Conservation (phyloP, 2,888 invertebrate genomes). For the Ennomos erosarius region DNA sequence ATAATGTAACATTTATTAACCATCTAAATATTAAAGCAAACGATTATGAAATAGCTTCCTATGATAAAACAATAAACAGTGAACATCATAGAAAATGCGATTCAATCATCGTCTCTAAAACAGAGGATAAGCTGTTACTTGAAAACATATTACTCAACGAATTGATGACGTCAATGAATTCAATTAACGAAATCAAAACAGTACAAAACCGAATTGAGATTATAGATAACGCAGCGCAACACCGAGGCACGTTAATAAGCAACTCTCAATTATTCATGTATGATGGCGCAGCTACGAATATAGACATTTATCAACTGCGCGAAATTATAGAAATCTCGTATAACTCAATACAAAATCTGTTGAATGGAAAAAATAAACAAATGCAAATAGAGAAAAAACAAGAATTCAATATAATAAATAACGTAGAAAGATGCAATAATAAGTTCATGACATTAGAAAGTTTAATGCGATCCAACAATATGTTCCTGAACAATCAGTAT, state of each 20-base stretch:
- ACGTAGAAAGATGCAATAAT: conserved; percentile 20
- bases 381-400: conserved; percentile 1
- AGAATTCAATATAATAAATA: conserved; percentile 1
- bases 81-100: neutral
- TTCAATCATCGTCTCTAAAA: neutral
- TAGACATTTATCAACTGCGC: conserved; percentile 15
- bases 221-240: conserved; percentile 1
- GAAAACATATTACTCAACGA: neutral
- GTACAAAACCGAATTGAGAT: neutral
- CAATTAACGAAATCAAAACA: neutral
- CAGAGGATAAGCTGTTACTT: neutral
- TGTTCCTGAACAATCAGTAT: neutral
- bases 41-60: neutral
- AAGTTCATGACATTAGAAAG: conserved; percentile 20
- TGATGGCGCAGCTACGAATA: conserved; percentile 19
- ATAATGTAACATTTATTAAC: neutral
- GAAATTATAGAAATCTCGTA: conserved; percentile 20
- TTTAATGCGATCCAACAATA: conserved; percentile 10
- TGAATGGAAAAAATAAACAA: conserved; percentile 10
- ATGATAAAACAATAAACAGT: neutral
- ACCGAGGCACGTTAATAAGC: conserved; percentile 1
- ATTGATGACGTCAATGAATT: neutral
- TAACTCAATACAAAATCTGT: conserved; percentile 13
- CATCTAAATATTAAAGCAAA: neutral
- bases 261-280: conserved; percentile 18